Evolutionary conservation across 2,113 vertebrate genomes (phyloP), one percentile per base, ranked within the genome.

Genomic region (Pelecanoides urinatrix): DNA sequence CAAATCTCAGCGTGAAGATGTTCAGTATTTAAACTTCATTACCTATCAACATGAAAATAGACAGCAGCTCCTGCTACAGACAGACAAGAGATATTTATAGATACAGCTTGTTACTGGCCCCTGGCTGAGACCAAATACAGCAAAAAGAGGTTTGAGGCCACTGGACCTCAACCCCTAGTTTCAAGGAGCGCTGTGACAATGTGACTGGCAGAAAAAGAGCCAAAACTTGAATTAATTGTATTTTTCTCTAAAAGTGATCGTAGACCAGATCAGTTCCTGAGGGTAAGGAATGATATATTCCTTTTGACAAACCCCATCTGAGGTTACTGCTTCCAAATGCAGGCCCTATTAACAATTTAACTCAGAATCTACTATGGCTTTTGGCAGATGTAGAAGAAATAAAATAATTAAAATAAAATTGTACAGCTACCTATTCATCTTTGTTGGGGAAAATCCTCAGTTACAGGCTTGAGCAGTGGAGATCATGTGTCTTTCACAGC

Each of bases 401-500:
- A 70, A 90, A 79, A 81, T 85, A 73, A 49, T 10, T 5, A n/a
- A 61, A 70, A 52, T 10, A 70, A 87, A 87, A 73, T 53, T 36
- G 36, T 72, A 62, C 74, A 94, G 81, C 62, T 96, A 96, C 92
- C 87, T 91, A 93, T 96, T 93, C 88, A 94, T 94, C 91, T 88
- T 91, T 95, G 92, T 23, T 81, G 44, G 52, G 86, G 68, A 94
- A 97, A 95, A 87, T 94, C 86, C 80, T 94, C 79, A 65, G 92
- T 61, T 78, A 85, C 8, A 95, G 73, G 62, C 91, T 92, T 6
- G 3, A 95, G 84, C 76, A 79, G 91, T 10, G 20, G 66, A 78
- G 94, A 95, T 97, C 95, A 96, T 97, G 76, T 97, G 95, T 96
- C 95, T 94, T 96, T 96, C 91, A 92, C 95, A 97, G 96, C 95